Evolutionary conservation across 92 coral and sea anemone genomes (phyloP).

Genomic region (Epizoanthus scotinus): DNA sequence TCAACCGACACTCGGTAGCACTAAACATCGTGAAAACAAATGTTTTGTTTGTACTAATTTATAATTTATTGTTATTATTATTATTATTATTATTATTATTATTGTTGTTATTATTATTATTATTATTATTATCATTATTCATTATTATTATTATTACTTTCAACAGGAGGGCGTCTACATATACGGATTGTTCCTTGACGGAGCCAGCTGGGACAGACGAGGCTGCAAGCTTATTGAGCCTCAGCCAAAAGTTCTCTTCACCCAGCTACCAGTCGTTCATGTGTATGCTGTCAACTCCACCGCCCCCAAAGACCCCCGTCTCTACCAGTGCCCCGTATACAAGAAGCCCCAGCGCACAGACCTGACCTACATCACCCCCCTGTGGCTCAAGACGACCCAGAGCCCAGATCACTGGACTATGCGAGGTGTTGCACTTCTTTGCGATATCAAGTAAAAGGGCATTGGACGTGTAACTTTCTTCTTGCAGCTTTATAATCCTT

Average conservation of each 20-base stretch:
- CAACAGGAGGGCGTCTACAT: slow-evolving; percentile 89
- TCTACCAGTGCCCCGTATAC: slow-evolving; percentile 92
- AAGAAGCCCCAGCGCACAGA: slow-evolving; percentile 94
- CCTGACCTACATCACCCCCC: slow-evolving; percentile 90
- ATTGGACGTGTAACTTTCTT: no score
- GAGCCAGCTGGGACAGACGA: slow-evolving; percentile 92
- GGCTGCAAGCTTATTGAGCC: slow-evolving; percentile 86
- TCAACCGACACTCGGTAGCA: not conserved
- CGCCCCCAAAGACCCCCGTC: slow-evolving; percentile 89
- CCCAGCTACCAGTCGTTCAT: slow-evolving; percentile 78
- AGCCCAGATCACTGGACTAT: slow-evolving; percentile 93
- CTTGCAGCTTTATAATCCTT: no score
- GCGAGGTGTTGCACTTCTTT: slow-evolving; percentile 84
- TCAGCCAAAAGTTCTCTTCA: slow-evolving; percentile 85
- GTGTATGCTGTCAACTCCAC: slow-evolving; percentile 93
- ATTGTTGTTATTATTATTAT: no score
- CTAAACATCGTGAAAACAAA: no score
- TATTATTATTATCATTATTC: no score
- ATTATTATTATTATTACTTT: no score
- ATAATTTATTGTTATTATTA: no score
- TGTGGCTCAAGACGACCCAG: slow-evolving; percentile 90
- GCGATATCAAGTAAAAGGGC: slow-evolving; percentile 75
- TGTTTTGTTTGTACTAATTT: not conserved
- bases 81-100: no score
- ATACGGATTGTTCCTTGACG: slow-evolving; percentile 81